Conservation (phyloP, 2,797 vertebrate genomes). For the Macroramphosus scolopax region DNA sequence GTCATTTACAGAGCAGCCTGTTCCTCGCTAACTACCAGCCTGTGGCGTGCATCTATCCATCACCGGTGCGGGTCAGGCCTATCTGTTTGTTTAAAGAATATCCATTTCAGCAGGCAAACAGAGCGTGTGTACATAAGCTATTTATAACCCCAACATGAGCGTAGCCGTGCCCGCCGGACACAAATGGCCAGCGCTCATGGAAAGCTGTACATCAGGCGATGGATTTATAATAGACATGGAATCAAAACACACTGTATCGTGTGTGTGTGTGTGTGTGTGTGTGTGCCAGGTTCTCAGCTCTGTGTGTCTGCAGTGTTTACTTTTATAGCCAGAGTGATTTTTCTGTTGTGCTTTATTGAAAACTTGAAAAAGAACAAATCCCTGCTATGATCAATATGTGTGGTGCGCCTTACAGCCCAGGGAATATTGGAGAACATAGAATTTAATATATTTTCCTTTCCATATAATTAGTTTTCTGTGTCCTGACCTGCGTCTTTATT, state of each 20-base stretch:
- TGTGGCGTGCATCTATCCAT: slow-evolving; percentile 49
- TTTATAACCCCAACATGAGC: slow-evolving; percentile 66
- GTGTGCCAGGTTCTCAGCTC: slow-evolving; percentile 14
- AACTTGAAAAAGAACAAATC: slow-evolving; percentile 20
- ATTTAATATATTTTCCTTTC: too few species aligned
- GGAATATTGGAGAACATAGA: too few species aligned
- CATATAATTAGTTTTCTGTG: too few species aligned
- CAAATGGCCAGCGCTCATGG: slow-evolving; percentile 35
- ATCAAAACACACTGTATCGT: slow-evolving; percentile 36
- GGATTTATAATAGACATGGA: slow-evolving; percentile 56
- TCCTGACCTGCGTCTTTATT: too few species aligned
- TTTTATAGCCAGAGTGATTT: slow-evolving; percentile 3
- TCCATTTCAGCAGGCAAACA: slow-evolving; percentile 71
- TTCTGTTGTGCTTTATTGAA: slow-evolving; percentile 10
- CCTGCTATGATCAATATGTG: slow-evolving; percentile 7
- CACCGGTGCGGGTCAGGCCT: slow-evolving; percentile 31
- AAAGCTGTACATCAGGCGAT: slow-evolving; percentile 57
- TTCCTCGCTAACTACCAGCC: slow-evolving; percentile 46
- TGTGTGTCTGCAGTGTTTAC: neutral
- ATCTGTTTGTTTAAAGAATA: slow-evolving; percentile 70
- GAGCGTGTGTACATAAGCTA: slow-evolving; percentile 67
- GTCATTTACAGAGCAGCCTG: slow-evolving; percentile 39
- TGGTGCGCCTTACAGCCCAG: neutral
- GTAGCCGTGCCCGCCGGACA: slow-evolving; percentile 49
- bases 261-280: slow-evolving; percentile 10